These are phyloP conservation scores for Harpagifer antarcticus DNA, from an alignment of 2,797 vertebrate genomes.

Conservation along the genomic window DNA sequence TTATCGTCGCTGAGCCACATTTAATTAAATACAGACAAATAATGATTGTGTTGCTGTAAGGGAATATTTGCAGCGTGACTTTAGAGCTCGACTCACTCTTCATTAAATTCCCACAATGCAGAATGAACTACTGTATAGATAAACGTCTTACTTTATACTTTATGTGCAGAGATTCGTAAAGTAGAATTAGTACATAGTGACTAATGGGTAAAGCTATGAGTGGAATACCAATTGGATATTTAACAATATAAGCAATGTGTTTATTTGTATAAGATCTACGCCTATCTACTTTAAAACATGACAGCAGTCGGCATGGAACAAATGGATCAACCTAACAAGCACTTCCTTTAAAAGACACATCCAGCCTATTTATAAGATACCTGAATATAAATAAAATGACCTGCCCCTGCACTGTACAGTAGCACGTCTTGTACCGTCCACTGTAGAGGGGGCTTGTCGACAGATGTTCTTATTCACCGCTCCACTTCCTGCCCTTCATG, in stretches of 20 bases:
- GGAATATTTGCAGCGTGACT: not conserved
- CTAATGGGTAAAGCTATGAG: not conserved
- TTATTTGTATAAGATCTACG: not conserved
- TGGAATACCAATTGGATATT: not conserved
- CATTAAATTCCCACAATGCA: not conserved
- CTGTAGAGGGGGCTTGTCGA: slow-evolving; percentile 1
- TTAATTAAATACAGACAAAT: not conserved
- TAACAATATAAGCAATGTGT: not conserved
- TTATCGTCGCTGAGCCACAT: not conserved
- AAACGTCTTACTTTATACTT: not conserved
- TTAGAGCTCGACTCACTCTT: not conserved
- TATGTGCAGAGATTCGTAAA: not conserved
- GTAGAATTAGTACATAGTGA: no score
- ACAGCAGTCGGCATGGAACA: no score
- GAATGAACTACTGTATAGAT: not conserved
- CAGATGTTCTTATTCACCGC: slow-evolving; percentile 33
- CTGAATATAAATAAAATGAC: slow-evolving; percentile 11
- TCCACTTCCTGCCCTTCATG: slow-evolving; percentile 48
- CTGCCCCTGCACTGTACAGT: not conserved
- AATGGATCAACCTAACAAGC: no score
- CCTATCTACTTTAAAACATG: no score
- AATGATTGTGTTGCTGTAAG: not conserved
- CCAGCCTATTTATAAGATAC: not conserved
- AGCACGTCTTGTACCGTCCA: not conserved
- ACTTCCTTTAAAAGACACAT: not conserved